Evolutionary conservation across 2,888 invertebrate genomes (phyloP).

Genomic region (Oligia latruncula): DNA sequence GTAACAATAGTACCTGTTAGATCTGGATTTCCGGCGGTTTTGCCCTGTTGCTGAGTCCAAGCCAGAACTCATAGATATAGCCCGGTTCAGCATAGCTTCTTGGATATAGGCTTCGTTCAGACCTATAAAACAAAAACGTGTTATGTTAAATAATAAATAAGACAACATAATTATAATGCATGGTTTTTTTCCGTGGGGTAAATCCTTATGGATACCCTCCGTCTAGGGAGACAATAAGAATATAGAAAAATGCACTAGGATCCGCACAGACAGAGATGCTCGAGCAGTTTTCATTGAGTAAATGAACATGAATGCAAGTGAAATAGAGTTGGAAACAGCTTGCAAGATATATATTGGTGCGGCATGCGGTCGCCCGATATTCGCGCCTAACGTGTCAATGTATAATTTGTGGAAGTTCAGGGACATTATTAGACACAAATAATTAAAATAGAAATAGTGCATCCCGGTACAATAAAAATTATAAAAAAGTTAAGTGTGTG

Average conservation of each 20-base stretch:
- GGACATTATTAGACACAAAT: neutral
- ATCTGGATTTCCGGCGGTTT: conserved; percentile 75
- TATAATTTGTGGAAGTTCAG: neutral
- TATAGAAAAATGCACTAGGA: neutral
- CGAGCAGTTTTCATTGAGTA: neutral
- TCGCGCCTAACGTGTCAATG: neutral
- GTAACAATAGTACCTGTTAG: conserved; percentile 77
- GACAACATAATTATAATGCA: neutral
- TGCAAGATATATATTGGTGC: neutral
- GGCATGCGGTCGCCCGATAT: neutral
- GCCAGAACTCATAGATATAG: conserved; percentile 87
- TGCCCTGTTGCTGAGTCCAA: conserved; percentile 79
- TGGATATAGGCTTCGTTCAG: conserved; percentile 76
- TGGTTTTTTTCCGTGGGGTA: neutral
- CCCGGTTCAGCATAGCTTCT: conserved; percentile 81
- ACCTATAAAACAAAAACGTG: conserved; percentile 70
- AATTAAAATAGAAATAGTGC: neutral
- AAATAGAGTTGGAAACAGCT: neutral
- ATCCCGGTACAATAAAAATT: too few relatives aligned
- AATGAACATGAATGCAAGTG: neutral
- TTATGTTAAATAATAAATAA: conserved; percentile 1
- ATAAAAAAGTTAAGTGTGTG: neutral
- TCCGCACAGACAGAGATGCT: neutral
- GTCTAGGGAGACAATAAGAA: neutral
- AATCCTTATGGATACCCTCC: neutral